Evolutionary conservation across 1,140 invertebrate genomes (phyloP).

Genomic region (Caenorhabditis briggsae): DNA sequence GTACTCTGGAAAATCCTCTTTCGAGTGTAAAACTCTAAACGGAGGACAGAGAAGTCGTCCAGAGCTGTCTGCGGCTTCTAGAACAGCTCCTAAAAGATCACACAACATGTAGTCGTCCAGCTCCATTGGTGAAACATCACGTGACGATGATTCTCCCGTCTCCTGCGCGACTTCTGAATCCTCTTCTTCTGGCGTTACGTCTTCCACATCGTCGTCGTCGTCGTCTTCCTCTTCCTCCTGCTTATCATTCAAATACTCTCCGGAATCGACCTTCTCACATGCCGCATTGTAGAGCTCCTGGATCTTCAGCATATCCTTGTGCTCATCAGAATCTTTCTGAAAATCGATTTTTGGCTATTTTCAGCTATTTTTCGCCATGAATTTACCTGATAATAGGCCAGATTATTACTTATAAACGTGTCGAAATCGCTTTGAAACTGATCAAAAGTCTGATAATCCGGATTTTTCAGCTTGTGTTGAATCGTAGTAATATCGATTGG

Average conservation of each 20-base stretch:
- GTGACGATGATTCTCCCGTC: slow-evolving; percentile 36
- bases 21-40: slow-evolving; percentile 70
- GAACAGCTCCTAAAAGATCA: slow-evolving; percentile 68
- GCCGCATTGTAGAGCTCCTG: slow-evolving; percentile 41
- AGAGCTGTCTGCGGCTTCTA: slow-evolving; percentile 69
- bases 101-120: slow-evolving; percentile 69
- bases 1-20: slow-evolving; percentile 91
- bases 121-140: slow-evolving; percentile 59
- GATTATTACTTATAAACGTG: slow-evolving; percentile 89
- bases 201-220: slow-evolving; percentile 1
- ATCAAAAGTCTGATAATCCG: slow-evolving; percentile 91
- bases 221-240: neutral
- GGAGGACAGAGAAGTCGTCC: slow-evolving; percentile 75
- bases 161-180: neutral
- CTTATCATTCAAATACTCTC: slow-evolving; percentile 16
- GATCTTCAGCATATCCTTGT: slow-evolving; percentile 57
- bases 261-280: neutral
- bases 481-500: slow-evolving; percentile 94
- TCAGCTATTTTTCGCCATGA: neutral
- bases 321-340: slow-evolving; percentile 62
- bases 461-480: slow-evolving; percentile 94
- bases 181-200: slow-evolving; percentile 1
- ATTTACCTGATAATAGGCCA: slow-evolving; percentile 89
- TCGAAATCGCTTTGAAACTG: slow-evolving; percentile 89
- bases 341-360: neutral